Evolutionary conservation across 2,113 vertebrate species (phyloP), one percentile per base, ranked within the genome.

Genomic region (Chaenocephalus aceratus): DNA sequence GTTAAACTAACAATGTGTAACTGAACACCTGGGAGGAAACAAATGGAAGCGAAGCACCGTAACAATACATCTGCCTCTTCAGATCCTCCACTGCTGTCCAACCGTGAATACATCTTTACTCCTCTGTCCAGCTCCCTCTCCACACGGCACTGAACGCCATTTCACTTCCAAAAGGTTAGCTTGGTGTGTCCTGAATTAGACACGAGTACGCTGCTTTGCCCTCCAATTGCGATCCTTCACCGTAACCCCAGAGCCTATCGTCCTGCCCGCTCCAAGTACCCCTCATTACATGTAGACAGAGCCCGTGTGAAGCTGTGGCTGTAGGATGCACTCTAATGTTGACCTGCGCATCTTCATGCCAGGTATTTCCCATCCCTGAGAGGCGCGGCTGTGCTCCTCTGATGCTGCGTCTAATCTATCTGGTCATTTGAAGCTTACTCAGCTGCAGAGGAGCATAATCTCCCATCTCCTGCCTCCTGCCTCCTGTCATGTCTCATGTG

Each of bases 91-190:
- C 72, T 73, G 72, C 77, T 54, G 68, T 64, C 51, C 61, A 23
- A 46, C 59, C 72, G 48, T 72, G 82, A 89, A 85, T 85, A 77
- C 70, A 71, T 54, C 69, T 68, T 58, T 30, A 77, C 58, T 57
- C 57, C 61, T 80, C 80, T 6, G 68, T 72, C 67, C 58, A 61
- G 23, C 51, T 79, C n/a, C 30, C 13, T 57, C 57, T 60, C 82
- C 48, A 64, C 78, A 57, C 63, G 16, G 21, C 46, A 1, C 66
- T 52, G 64, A 45, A 53, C 36, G 2, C 11, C 36, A 15, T 70
- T 59, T 57, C 74, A 61, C 34, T 34, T 16, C 18, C 18, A 0
- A 6, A 80, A 72, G 59, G 51, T 30, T 56, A 15, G 7, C 36
- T 48, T 15, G 1, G 1, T 59, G 51, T 82, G 80, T 72, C 16